Evolutionary conservation across 2,113 vertebrate genomes (phyloP), one percentile per base, ranked within the genome.

Genomic region (Chunga burmeisteri): DNA sequence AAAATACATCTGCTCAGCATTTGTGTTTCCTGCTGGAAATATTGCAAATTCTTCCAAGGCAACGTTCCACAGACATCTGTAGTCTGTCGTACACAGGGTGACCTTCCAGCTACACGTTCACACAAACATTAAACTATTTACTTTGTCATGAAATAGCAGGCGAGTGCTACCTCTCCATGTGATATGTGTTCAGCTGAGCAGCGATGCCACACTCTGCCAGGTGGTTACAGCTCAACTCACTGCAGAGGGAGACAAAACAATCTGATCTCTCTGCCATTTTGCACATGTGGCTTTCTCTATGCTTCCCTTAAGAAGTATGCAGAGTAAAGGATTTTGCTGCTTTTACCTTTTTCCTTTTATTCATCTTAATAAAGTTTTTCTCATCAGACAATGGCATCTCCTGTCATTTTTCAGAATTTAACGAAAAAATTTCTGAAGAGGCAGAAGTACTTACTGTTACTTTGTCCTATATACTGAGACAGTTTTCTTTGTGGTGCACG

Each of bases 1-100:
- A 86, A 88, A 86, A 88, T 62, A 92, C 40, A 81, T 92, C 92
- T 95, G 93, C 73, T 95, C 88, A 95, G 68, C 56, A 81, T 96
- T 90, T 87, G 56, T 32, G 47, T 40, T 81, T 78, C 40, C 62
- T 85, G 81, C 81, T 95, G 95, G 92, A 96, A 96, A 94, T 70
- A 81, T 13, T 75, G 95, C 62, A 67, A 56, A 82, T 22, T 74
- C 91, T 80, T 92, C 78, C 78, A 94, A 74, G 74, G 50, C 44
- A 91, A 30, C 6, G 2, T 66, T 86, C 78, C 49, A 83, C 62
- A 86, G 81, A 68, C 62, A 92, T 79, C 68, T n/a, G 14, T 55
- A 94, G 62, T 44, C 73, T 59, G 61, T 38, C 19, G 1, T 91
- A 96, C 97, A 94, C 62, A 95, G 75, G 65, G 49, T 65, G 66